Percentiles rank a stretch among this genome's conserved stretches.
Conservation (phyloP, 1,140 invertebrate genomes). For the Magallana angulata region DNA sequence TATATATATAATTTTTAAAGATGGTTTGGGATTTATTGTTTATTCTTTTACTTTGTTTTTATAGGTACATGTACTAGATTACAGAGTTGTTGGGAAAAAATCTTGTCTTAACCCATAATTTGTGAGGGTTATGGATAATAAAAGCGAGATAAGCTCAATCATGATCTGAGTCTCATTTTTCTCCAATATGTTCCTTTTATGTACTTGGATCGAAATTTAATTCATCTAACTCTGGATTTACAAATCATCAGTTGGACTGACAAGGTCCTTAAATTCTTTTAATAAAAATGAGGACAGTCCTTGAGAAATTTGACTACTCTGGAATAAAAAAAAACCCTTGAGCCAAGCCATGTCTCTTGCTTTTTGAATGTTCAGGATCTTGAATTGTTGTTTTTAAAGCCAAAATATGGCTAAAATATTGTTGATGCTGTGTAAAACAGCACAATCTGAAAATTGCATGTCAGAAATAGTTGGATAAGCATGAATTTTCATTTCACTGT, state of each 20-base stretch:
- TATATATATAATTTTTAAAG: background rate
- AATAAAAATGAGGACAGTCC: background rate
- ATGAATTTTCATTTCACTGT: background rate
- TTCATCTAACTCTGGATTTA: background rate
- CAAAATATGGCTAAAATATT: constrained; percentile 1
- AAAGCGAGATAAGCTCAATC: constrained; percentile 8
- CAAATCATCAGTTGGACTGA: background rate
- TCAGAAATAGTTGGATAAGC: background rate
- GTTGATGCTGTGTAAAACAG: constrained; percentile 15
- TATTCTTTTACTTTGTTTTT: background rate
- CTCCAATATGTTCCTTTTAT: constrained; percentile 10
- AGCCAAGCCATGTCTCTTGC: constrained; percentile 8
- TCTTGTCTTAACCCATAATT: too few species aligned
- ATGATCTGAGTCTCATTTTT: constrained; percentile 6
- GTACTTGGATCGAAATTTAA: background rate
- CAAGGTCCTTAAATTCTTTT: constrained; percentile 7
- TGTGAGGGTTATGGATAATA: too few species aligned
- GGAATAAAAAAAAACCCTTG: background rate
- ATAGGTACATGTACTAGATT: background rate
- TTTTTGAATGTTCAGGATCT: constrained; percentile 16
- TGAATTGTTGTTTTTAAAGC: background rate
- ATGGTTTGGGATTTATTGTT: constrained; percentile 16
- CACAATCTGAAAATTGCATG: constrained; percentile 4
- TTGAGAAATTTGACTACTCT: constrained; percentile 10
- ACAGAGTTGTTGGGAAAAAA: background rate